Conservation (phyloP, 1,140 invertebrate species). For the Panagrolaimus sp. region DNA sequence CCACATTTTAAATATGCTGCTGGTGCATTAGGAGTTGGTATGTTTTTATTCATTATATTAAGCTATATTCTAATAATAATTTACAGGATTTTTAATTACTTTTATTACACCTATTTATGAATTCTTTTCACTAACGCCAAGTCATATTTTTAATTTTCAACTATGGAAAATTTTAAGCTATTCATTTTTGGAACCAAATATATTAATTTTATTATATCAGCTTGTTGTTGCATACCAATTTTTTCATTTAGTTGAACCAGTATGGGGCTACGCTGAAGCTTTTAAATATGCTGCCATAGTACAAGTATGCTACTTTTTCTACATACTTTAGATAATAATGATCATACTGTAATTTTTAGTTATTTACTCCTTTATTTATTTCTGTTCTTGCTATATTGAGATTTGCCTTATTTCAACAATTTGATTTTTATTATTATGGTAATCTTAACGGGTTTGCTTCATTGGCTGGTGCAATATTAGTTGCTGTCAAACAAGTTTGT, state of each 20-base stretch:
- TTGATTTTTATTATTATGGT: constrained; percentile 27
- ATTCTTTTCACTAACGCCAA: constrained; percentile 13
- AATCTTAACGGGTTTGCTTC: constrained; percentile 30
- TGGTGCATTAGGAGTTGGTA: neutral
- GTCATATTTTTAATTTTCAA: constrained; percentile 16
- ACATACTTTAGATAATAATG: neutral
- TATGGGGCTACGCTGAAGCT: constrained; percentile 22
- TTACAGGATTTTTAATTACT: constrained; percentile 21
- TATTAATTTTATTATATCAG: constrained; percentile 28
- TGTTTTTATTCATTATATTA: neutral
- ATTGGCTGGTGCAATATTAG: constrained; percentile 28
- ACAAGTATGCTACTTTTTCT: constrained; percentile 15
- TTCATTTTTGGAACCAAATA: constrained; percentile 33
- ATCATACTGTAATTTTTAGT: constrained; percentile 15
- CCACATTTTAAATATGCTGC: constrained; percentile 8
- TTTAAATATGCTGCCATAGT: constrained; percentile 23
- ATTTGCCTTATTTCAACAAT: constrained; percentile 20
- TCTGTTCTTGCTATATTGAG: constrained; percentile 24
- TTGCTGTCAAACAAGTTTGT: constrained; percentile 43
- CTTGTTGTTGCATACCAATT: constrained; percentile 19
- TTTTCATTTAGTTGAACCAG: constrained; percentile 19
- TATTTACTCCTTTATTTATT: constrained; percentile 23
- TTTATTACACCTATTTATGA: constrained; percentile 14
- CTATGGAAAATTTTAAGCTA: constrained; percentile 32
- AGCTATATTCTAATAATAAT: neutral